These are phyloP conservation scores for Cetonia aurata DNA, from an alignment of 2,888 invertebrate genomes.

Conservation along the genomic window DNA sequence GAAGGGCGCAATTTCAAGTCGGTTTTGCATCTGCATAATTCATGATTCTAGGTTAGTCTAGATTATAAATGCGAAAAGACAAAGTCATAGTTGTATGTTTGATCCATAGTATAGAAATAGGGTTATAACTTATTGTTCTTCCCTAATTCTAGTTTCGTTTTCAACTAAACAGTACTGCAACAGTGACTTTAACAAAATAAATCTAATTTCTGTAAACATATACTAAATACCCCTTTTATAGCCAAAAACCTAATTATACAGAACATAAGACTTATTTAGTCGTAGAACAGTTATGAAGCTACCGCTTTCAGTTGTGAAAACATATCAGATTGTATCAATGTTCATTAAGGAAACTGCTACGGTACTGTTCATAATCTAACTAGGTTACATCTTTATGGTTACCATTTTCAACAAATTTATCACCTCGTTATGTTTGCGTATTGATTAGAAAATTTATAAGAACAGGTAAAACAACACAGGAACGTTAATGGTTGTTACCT, in stretches of 20 bases:
- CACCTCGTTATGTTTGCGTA: slow-evolving; percentile 24
- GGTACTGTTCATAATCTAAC: slow-evolving; percentile 22
- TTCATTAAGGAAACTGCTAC: slow-evolving; percentile 11
- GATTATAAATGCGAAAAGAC: slow-evolving; percentile 9
- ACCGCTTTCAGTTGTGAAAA: slow-evolving; percentile 4
- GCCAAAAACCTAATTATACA: neutral
- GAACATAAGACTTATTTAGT: neutral
- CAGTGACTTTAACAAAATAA: too few relatives aligned
- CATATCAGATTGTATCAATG: neutral
- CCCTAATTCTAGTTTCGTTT: too few relatives aligned
- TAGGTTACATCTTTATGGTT: slow-evolving; percentile 31
- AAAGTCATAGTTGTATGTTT: slow-evolving; percentile 7
- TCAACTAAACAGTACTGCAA: too few relatives aligned
- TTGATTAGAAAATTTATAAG: slow-evolving; percentile 2
- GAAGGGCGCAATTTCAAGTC: slow-evolving; percentile 1
- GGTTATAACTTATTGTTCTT: too few relatives aligned
- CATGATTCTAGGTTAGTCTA: slow-evolving; percentile 7
- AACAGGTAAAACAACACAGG: neutral
- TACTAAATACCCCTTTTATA: too few relatives aligned
- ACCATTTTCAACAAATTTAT: slow-evolving; percentile 39
- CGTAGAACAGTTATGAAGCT: slow-evolving; percentile 8
- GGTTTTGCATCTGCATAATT: slow-evolving; percentile 14
- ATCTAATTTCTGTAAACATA: too few relatives aligned
- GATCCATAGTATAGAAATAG: neutral
- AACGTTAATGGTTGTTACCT: neutral